Base-by-base conservation (phyloP, 2,888 invertebrate genomes). In the Zygothrica quintamaculata region DNA sequence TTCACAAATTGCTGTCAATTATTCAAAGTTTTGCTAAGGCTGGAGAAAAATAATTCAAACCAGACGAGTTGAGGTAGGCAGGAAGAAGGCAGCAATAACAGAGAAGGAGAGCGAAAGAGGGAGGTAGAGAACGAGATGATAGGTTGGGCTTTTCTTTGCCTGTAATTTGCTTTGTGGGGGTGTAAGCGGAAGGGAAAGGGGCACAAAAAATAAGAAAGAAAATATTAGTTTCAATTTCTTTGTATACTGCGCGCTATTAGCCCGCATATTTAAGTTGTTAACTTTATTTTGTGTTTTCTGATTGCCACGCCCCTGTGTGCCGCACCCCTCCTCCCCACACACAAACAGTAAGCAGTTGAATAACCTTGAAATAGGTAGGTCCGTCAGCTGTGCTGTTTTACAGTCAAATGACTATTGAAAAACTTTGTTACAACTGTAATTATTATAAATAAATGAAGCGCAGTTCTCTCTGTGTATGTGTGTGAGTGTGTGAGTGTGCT, bases 401-500 rank as follows among this genome's bases (percentile, higher is more conserved):
- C 29, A 37, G 25, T 29, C 44, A 70, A 85, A 82, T 82, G 87
- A 78, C 66, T 78, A 74, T 85, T 78, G 65, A 82, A 82, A n/a
- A 87, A 22, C 18, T 61, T 82, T 87, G 87, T 82, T 75, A 66
- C 76, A 61, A 70, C 73, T 78, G 82, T 82, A 82, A 82, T 82
- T 87, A 82, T 82, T 82, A 82, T 82, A 82, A 82, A 82, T 87
- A 82, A 82, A 82, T 82, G 87, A 82, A 82, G 84, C 79, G 75
- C 79, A 73, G 82, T 85, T 78, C 78, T 59, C 67, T 67, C 58
- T 61, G 57, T 47, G 56, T 12, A 34, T 53, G 42, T 26, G 18
- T 22, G 11, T 50, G 15, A 18, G 42, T 7, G 15, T 29, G 11
- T 25, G 4, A 2, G 39, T 37, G 25, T 4, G 34, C 1, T 4